These are phyloP conservation scores for Aromia moschata DNA, from an alignment of 2,888 invertebrate species.

Conservation along the genomic window DNA sequence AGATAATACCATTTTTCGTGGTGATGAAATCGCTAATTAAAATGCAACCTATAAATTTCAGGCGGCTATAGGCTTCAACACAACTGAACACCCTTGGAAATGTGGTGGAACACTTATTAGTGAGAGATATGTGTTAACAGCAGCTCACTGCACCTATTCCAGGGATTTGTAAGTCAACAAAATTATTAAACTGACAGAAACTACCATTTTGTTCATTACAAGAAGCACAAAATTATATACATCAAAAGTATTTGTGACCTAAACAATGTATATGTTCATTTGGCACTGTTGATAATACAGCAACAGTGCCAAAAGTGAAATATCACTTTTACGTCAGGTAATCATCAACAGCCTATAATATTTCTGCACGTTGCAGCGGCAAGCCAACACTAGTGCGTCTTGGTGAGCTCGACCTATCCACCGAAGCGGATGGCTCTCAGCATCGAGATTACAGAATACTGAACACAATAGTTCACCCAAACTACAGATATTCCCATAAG, in stretches of 20 bases:
- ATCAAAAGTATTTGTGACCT: too few species aligned
- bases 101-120: constrained; percentile 70
- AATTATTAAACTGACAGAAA: too few species aligned
- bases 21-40: too few species aligned
- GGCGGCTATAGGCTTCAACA: constrained; percentile 61
- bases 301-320: too few species aligned
- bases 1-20: too few species aligned
- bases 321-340: too few species aligned
- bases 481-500: constrained; percentile 65
- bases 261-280: too few species aligned
- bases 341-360: neutral
- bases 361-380: constrained; percentile 55
- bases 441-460: constrained; percentile 61
- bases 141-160: constrained; percentile 67
- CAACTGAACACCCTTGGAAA: constrained; percentile 55
- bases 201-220: too few species aligned
- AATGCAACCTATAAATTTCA: constrained; percentile 52
- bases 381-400: constrained; percentile 66
- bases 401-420: constrained; percentile 68
- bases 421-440: constrained; percentile 63
- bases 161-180: constrained; percentile 49
- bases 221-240: too few species aligned
- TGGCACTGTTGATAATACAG: too few species aligned
- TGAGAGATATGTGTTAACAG: constrained; percentile 66
- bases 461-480: constrained; percentile 65